A percentile compares a stretch with the other conserved stretches of the same genome.
These are phyloP conservation scores for Aptenodytes patagonicus DNA, from an alignment of 2,113 vertebrate genomes.

Conservation along the genomic window DNA sequence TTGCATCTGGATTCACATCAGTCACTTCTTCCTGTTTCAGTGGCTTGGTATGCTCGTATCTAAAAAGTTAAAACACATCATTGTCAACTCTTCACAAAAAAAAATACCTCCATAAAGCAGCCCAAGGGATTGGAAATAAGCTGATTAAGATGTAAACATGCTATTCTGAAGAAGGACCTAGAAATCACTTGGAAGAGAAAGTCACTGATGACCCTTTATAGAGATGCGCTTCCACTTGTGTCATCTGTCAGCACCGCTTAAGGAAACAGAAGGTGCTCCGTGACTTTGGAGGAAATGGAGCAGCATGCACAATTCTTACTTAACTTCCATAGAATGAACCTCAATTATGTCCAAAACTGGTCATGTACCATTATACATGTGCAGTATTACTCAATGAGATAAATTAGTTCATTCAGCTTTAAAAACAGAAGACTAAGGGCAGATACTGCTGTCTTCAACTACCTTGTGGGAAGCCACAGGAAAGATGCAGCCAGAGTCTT, in stretches of 20 bases:
- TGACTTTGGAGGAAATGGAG: neutral
- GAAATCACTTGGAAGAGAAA: neutral
- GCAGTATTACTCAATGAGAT: neutral
- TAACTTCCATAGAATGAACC: neutral
- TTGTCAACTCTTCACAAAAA: neutral
- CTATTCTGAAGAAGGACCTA: neutral
- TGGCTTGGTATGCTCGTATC: conserved; percentile 93
- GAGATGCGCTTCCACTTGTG: neutral
- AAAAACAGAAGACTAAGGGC: neutral
- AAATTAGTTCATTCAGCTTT: neutral
- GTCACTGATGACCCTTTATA: neutral
- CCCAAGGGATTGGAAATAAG: neutral
- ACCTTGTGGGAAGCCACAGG: neutral
- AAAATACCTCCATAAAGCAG: neutral
- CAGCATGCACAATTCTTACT: neutral
- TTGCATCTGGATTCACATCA: conserved; percentile 64
- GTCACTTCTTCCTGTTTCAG: conserved; percentile 82
- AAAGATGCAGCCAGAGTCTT: neutral
- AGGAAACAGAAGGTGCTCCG: neutral
- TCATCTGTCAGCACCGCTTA: neutral
- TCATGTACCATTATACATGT: neutral
- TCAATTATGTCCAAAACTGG: neutral
- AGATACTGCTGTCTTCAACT: neutral
- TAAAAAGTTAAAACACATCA: conserved; percentile 38
- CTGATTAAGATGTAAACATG: neutral